Base-by-base conservation (phyloP, 1,140 invertebrate species). In the Pararge aegeria region DNA sequence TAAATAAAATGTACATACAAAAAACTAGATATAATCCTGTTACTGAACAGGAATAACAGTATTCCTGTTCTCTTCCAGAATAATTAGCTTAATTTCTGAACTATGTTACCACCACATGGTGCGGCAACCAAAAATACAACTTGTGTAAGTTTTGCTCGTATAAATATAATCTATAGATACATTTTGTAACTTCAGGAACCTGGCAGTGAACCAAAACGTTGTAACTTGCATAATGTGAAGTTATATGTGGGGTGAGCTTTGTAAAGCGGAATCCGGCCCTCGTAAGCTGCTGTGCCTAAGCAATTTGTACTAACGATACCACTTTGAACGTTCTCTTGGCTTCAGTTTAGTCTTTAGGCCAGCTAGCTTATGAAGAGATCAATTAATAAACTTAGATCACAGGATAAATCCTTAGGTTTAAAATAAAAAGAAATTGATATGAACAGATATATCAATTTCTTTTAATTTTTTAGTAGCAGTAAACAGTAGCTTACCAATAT, bases 181-280 rank as follows among this genome's bases (percentile, higher is more conserved):
- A 12, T 34, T 10, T 10, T 34, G 30, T 12, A 34, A 1, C 30
- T 34, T 34, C n/a, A 34, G 9, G 30, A n/a, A 34, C 72, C 75
- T 87, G 84, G 84, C 84, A 85, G 62, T 68, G 78, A 76, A 85
- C 82, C 84, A 87, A 83, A 78, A 80, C 76, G 78, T 72, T 83
- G 80, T 83, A 67, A 82, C 75, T 78, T 75, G 73, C 67, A 78
- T 85, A 87, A 83, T 87, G 70, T 77, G 73, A 80, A 83, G 82
- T 83, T 87, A 85, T 78, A 76, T 67, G 54, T 70, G 55, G 66
- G 66, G 70, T 64, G 72, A 76, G 70, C 76, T 70, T 70, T 60
- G 57, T 69, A 66, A n/a, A n/a, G n/a, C 69, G 71, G 66, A 80
- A 78, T 76, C 65, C 61, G 62, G 51, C 46, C n/a, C 66, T 73